Base-by-base conservation (phyloP, 1,140 invertebrate genomes). In the Drosophila elegans region DNA sequence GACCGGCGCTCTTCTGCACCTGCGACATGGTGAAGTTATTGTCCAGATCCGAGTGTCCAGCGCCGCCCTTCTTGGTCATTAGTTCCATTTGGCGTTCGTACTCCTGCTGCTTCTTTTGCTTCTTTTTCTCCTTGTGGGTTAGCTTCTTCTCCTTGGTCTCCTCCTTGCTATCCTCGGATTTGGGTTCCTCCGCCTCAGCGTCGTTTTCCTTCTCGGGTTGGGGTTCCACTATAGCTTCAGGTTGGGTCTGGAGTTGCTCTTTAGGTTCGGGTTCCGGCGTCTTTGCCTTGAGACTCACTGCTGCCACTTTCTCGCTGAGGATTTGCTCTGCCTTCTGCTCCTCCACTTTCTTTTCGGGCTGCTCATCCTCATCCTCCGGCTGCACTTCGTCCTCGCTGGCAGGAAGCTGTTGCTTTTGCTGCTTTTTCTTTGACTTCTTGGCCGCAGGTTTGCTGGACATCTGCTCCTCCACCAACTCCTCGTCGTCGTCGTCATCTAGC, bases 1-100 rank as follows among this genome's bases (percentile, higher is more conserved):
- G 96, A 85, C 96, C 96, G 21, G 95, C 95, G 60, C 96, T 95
- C 93, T 97, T 98, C 85, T 97, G 96, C n/a, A 96, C 95, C 92
- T 98, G 97, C 7, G 98, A 99, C 49, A 99, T 96, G 3, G 98
- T 98, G 91, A 99, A 99, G 93, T 99, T 99, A 29, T 96, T 96
- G 59, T 97, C 97, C 34, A 98, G 93, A 68, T 97, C 97, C 52
- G 96, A 97, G 83, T 97, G 96, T 1, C 97, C 97, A 89, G 97
- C 95, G 0, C 97, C 97, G 48, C 97, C 97, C 93, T 97, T 97
- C 89, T 97, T 97, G 1, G 97, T 96, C 93, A 98, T 93, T 68
- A 96, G 93, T 89, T 98, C 97, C 94, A 99, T 94, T 88, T 98
- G 96, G 80, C 97, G 96, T 79, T 98, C 96, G 93, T 97, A 99